Evolutionary conservation across 2,797 vertebrate genomes (phyloP).

Genomic region (Labroides dimidiatus): DNA sequence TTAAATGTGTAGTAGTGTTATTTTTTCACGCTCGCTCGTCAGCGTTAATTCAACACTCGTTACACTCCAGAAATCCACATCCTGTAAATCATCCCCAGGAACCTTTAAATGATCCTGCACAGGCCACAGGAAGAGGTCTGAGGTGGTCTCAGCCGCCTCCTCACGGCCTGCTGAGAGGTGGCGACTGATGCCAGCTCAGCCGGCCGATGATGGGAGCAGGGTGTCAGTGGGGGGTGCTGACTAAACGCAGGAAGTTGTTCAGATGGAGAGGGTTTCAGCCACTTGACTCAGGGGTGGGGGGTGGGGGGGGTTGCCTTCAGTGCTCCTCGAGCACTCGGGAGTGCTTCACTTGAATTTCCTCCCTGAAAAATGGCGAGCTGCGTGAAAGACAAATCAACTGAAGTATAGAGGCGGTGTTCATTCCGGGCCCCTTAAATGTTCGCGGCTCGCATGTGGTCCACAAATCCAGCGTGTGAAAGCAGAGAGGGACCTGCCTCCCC

Average conservation of each 20-base stretch:
- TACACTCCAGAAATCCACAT: too few relatives aligned
- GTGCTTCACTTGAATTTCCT: slow-evolving; percentile 71
- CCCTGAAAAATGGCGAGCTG: slow-evolving; percentile 53
- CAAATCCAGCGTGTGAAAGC: too few relatives aligned
- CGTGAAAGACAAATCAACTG: slow-evolving; percentile 68
- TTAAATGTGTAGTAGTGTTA: too few relatives aligned
- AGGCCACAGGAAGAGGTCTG: neutral
- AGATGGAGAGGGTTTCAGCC: slow-evolving; percentile 72
- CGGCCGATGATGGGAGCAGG: slow-evolving; percentile 24
- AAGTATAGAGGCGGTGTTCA: slow-evolving; percentile 54
- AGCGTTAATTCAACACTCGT: too few relatives aligned
- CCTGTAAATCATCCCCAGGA: too few relatives aligned
- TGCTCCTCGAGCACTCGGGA: slow-evolving; percentile 60
- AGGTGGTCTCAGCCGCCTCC: slow-evolving; percentile 5
- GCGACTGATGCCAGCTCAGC: slow-evolving; percentile 53
- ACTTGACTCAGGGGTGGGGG: slow-evolving; percentile 67
- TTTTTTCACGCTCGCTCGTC: too few relatives aligned
- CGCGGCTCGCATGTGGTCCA: neutral
- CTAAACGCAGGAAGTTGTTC: slow-evolving; percentile 78
- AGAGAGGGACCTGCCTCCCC: too few relatives aligned
- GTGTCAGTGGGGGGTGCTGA: slow-evolving; percentile 22
- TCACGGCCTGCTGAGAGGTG: slow-evolving; percentile 23
- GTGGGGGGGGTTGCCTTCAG: slow-evolving; percentile 62
- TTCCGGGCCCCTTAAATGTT: slow-evolving; percentile 37
- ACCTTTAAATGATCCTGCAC: too few relatives aligned